These are phyloP conservation scores for Nicator chloris DNA, from an alignment of 2,113 vertebrate genomes.

Conservation along the genomic window DNA sequence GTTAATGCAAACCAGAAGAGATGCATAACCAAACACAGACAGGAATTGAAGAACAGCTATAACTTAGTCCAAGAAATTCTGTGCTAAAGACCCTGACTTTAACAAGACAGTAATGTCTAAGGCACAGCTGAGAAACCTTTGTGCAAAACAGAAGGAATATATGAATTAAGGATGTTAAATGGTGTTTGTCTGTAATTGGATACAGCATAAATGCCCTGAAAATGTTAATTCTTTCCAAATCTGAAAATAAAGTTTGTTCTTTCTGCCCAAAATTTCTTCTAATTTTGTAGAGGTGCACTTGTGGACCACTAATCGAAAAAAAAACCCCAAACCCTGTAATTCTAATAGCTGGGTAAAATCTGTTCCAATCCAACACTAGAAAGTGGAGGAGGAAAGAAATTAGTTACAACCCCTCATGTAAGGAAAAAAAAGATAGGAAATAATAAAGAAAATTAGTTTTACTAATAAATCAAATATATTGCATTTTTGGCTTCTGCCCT, in stretches of 20 bases:
- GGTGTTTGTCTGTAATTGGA: background rate
- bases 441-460: background rate
- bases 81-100: background rate
- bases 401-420: background rate
- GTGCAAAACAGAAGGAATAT: background rate
- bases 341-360: background rate
- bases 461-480: background rate
- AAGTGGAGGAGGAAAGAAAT: background rate
- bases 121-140: background rate
- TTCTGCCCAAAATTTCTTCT: background rate
- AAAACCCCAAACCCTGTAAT: background rate
- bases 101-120: background rate
- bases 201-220: background rate
- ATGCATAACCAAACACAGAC: background rate
- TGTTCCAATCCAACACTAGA: background rate
- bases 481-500: background rate
- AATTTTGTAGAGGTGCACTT: background rate
- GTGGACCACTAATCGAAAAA: background rate
- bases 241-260: background rate
- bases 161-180: background rate
- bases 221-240: background rate
- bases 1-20: constrained; percentile 7
- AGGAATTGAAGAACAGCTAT: background rate
- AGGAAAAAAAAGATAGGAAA: background rate
- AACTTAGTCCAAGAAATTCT: background rate